phyloP scores from a whole-genome alignment of 2,113 vertebrate genomes.

The Thamnophis sirtalis region DNA sequence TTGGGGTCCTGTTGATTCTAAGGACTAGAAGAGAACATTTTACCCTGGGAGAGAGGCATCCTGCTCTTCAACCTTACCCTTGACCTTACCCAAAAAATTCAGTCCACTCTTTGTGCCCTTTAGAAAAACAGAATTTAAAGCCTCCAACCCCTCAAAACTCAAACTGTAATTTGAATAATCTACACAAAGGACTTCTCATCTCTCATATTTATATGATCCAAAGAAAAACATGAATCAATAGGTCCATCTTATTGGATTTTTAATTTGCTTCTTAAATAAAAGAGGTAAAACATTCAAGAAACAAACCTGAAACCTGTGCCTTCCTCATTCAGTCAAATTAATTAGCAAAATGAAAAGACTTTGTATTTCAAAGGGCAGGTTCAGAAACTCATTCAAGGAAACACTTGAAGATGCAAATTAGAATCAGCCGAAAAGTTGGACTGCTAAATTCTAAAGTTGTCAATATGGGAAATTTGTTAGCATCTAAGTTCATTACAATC shows the following conservation, averaged over 20 bases:
- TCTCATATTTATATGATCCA: background rate
- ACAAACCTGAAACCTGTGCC: background rate
- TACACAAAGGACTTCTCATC: background rate
- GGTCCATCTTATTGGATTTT: background rate
- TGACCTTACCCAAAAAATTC: background rate
- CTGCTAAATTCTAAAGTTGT: background rate
- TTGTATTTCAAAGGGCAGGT: background rate
- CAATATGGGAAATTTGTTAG: background rate
- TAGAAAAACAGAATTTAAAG: background rate
- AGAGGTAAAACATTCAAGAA: background rate
- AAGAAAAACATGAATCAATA: background rate
- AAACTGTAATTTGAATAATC: background rate
- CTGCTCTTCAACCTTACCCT: background rate
- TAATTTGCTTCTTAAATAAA: background rate
- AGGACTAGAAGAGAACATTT: background rate
- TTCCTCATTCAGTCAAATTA: background rate
- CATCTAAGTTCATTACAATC: background rate
- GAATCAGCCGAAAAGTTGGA: background rate
- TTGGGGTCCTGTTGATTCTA: background rate
- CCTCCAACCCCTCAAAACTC: background rate
- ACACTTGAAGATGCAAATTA: background rate
- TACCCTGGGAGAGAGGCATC: background rate
- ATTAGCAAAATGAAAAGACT: background rate
- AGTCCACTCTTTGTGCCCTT: background rate
- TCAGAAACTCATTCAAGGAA: background rate